Percentiles rank a stretch among this genome's conserved stretches.
These are phyloP conservation scores for Pogonus chalceus DNA, from an alignment of 1,140 invertebrate genomes.

Conservation along the genomic window DNA sequence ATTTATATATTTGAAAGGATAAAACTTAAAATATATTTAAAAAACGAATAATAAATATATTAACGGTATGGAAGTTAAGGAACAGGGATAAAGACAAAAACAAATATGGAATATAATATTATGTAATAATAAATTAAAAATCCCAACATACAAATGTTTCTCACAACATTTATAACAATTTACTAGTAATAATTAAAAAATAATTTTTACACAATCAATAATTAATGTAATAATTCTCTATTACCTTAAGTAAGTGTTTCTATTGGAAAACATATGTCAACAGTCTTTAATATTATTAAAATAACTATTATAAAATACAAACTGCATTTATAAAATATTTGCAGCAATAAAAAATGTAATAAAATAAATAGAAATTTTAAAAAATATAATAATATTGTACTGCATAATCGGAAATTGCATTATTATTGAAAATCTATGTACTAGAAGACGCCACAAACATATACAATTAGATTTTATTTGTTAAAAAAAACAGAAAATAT, in stretches of 20 bases:
- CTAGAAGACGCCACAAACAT: conserved; percentile 3
- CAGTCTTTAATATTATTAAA: no score
- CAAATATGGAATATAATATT: conserved; percentile 5
- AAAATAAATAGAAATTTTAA: no score
- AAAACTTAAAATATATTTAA: no score
- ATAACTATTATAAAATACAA: no score
- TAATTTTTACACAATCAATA: neutral
- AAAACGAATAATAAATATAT: no score
- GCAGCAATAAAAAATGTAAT: no score
- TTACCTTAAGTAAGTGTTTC: neutral
- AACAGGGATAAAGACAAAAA: no score
- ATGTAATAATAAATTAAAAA: conserved; percentile 7
- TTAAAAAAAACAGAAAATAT: neutral
- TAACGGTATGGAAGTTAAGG: no score
- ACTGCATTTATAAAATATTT: no score
- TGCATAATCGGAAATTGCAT: neutral
- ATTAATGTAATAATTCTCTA: neutral
- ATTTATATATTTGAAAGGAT: no score
- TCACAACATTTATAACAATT: conserved; percentile 6
- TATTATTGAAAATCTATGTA: neutral
- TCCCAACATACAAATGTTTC: conserved; percentile 6
- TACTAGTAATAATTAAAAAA: neutral
- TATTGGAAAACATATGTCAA: neutral
- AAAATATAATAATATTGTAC: neutral
- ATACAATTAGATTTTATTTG: neutral